Base-by-base conservation (phyloP, 2,797 vertebrate species). In the Onychomys leucogaster region DNA sequence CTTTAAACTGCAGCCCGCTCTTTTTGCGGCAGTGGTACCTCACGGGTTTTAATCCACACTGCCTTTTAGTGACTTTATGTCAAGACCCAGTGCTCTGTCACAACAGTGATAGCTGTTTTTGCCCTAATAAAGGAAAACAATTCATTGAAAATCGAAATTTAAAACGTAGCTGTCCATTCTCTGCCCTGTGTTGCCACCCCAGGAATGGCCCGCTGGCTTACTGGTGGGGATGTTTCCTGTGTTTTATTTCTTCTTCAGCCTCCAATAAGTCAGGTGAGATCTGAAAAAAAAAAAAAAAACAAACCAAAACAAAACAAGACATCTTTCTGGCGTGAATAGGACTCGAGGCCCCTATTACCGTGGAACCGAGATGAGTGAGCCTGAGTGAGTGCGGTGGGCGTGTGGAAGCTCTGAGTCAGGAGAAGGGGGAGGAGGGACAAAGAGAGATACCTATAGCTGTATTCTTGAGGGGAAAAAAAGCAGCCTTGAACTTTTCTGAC, bases 51-150 rank as follows among this genome's bases (percentile, higher is more conserved):
- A 82, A 77, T 71, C 76, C 59, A 49, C n/a, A 69, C 55, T 75
- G 84, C 55, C 52, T 85, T 85, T 87, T 73, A 57, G 84, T 69
- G 81, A 92, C 52, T 96, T 85, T 67, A 87, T 32, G 92, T 76
- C 94, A 95, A 63, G 89, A 86, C 46, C 57, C 34, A 81, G 73
- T 41, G 61, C 23, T 82, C 43, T 90, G 77, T 82, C 71, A 78
- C 73, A 77, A 94, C 32, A 87, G 69, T 65, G 43, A 65, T 59
- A 84, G 87, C 46, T 91, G 59, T 89, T 97, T 97, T 96, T 63
- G 37, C 67, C 19, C 37, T 59, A 82, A 86, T 78, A 49, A 46
- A 71, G 76, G 69, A 57, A 34, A 69, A 65, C 27, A 77, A n/a
- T 14, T 11, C 29, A 63, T 23, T 46, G 76, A 57, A 95, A 92